Conservation (phyloP, 2,113 vertebrate genomes). For the Agapornis roseicollis region DNA sequence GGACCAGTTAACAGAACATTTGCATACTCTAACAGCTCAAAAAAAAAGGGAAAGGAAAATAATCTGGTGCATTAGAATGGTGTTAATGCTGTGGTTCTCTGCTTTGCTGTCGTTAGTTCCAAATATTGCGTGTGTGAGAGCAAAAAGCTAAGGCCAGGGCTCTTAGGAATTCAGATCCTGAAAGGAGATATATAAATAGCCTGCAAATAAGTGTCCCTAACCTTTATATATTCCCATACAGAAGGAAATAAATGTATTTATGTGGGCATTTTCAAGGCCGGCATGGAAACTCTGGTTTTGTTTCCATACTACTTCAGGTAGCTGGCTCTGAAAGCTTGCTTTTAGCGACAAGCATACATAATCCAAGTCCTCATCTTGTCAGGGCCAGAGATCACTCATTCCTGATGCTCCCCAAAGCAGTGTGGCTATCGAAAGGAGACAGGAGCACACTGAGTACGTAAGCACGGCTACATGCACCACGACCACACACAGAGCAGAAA, state of each 20-base stretch:
- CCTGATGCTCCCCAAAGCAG: background rate
- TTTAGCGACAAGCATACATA: background rate
- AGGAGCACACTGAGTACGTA: background rate
- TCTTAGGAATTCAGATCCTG: background rate
- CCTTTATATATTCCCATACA: background rate
- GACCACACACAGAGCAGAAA: background rate
- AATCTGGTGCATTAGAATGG: slow-evolving; percentile 2
- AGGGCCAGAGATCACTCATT: background rate
- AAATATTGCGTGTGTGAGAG: background rate
- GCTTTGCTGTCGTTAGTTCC: background rate
- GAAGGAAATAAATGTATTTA: background rate
- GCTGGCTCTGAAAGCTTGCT: background rate
- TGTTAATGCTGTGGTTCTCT: background rate
- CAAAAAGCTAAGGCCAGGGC: background rate
- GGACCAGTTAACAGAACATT: slow-evolving; percentile 64
- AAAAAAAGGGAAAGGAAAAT: slow-evolving; percentile 29
- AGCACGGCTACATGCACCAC: background rate
- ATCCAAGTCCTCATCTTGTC: background rate
- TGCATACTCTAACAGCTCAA: slow-evolving; percentile 47
- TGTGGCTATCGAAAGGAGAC: background rate
- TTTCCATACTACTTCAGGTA: background rate
- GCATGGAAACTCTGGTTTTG: background rate
- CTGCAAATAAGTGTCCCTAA: background rate
- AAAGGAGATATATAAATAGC: background rate
- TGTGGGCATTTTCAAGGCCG: background rate